phyloP scores from a whole-genome alignment of 2,888 invertebrate genomes.

The Gandaritis pyraliata region DNA sequence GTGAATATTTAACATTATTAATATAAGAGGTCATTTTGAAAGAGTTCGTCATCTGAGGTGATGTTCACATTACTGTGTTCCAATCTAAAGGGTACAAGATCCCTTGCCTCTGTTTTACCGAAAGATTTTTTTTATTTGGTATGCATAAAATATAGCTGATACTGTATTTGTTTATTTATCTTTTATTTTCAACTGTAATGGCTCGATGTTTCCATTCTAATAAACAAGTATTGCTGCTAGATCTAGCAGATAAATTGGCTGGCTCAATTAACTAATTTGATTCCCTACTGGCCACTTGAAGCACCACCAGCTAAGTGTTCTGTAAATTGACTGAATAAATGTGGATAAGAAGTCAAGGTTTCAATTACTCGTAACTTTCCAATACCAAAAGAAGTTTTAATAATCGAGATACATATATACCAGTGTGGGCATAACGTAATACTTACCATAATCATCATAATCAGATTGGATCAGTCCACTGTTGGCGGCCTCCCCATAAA shows the following conservation, averaged over 20 bases:
- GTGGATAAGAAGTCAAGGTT: slow-evolving; percentile 16
- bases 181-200: background rate
- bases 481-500: no score
- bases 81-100: no score
- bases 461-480: no score
- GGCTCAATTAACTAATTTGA: slow-evolving; percentile 28
- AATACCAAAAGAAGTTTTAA: background rate
- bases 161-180: background rate
- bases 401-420: background rate
- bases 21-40: no score
- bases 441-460: no score
- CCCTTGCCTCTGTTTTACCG: no score
- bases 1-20: no score
- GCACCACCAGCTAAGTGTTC: slow-evolving; percentile 19
- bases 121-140: no score
- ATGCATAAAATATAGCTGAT: background rate
- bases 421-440: background rate
- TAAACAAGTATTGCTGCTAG: slow-evolving; percentile 17
- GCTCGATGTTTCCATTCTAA: slow-evolving; percentile 11
- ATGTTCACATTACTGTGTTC: no score
- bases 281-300: slow-evolving; percentile 17
- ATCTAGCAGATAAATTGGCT: slow-evolving; percentile 26
- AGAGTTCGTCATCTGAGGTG: no score
- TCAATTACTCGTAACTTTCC: background rate
- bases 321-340: slow-evolving; percentile 16